Evolutionary conservation across 2,113 vertebrate genomes (phyloP).

Genomic region (Myanophis thanlyinensis): DNA sequence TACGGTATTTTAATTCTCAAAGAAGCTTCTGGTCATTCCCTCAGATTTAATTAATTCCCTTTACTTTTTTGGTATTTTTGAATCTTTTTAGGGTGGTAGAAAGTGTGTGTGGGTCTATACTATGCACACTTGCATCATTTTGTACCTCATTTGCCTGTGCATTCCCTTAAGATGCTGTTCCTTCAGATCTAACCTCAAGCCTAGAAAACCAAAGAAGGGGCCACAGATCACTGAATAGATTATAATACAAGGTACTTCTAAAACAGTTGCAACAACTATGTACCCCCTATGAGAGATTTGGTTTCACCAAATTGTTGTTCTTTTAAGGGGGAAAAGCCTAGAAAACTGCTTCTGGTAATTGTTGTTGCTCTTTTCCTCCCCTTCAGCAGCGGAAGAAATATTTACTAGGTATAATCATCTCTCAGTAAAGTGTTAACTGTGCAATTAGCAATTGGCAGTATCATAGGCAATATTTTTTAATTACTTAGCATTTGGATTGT

Average conservation of each 20-base stretch:
- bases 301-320: neutral
- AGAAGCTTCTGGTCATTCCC: neutral
- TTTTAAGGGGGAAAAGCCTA: neutral
- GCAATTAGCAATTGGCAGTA: neutral
- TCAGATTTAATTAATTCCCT: neutral
- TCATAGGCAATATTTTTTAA: neutral
- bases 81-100: neutral
- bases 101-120: neutral
- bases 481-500: neutral
- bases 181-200: neutral
- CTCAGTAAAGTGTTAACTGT: neutral
- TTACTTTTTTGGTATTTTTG: neutral
- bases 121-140: neutral
- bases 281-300: neutral
- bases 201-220: neutral
- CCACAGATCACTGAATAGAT: neutral
- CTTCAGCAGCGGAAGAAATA: neutral
- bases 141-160: neutral
- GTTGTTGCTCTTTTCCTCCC: neutral
- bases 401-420: neutral
- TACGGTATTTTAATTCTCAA: neutral
- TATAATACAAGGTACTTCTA: neutral
- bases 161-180: neutral
- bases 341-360: neutral
- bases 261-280: neutral